Evolutionary conservation across 2,888 invertebrate genomes (phyloP), one percentile per base, ranked within the genome.

Genomic region (Phaonia tiefii): DNA sequence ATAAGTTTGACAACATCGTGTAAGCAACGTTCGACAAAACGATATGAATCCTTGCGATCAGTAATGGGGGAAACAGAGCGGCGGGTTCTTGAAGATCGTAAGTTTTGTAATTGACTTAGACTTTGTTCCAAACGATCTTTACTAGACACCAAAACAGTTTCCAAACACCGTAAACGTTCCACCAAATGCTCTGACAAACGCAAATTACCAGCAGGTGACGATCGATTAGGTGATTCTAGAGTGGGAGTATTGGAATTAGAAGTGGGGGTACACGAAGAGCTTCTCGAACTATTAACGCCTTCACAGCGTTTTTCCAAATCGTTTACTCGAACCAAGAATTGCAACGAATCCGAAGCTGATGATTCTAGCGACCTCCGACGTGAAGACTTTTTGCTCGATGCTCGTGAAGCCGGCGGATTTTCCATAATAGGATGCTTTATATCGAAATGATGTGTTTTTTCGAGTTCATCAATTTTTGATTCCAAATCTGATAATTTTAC

Each of bases 401-500:
- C 51, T 5, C 69, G 70, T n/a, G 60, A 1, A 1, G 56, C 60
- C 20, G 44, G 71, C 1, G 60, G 54, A 73, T 76, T 79, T 49
- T 72, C 56, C 42, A 76, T 49, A 13, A 73, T 75, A 11, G 70
- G 56, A 17, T 65, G 66, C 20, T 60, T 71, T 22, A 77, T 20
- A 63, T 72, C 75, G 13, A 66, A 22, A 13, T 88, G 88, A 7
- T 72, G 70, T 7, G 76, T 74, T 74, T 86, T 91, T 87, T 95
- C 95, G 70, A 96, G 89, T 82, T 93, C 92, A 73, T 93, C 92
- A 63, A 96, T 94, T 91, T 96, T 96, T 66, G 93, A 94, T 91
- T 96, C 96, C 78, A 96, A 90, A 88, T 96, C 95, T n/a, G 93
- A 93, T 58, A 97, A 92, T 89, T 97, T 97, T 82, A 95, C 95